A percentile compares a stretch with the other conserved stretches of the same genome.
phyloP scores from a whole-genome alignment of 2,113 vertebrate species.

The Dolichotis patagonum region DNA sequence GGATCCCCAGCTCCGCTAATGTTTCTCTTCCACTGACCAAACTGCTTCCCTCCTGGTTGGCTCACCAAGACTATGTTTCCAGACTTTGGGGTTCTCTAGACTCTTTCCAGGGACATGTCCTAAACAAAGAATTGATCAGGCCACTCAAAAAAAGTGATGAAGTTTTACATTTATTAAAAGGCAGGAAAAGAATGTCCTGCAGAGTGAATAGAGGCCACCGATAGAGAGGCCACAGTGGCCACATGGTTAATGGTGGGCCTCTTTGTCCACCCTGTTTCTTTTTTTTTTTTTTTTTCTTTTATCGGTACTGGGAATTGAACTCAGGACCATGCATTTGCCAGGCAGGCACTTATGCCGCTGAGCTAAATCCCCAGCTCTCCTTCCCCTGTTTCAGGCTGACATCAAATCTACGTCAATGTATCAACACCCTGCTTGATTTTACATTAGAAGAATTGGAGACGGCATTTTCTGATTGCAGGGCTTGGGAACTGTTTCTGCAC shows the following conservation, averaged over 20 bases:
- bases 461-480: background rate
- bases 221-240: background rate
- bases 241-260: background rate
- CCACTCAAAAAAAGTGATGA: background rate
- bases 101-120: background rate
- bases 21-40: background rate
- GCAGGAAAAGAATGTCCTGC: background rate
- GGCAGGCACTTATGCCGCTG: too few relatives aligned
- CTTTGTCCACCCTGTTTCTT: background rate
- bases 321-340: too few relatives aligned
- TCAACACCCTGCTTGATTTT: background rate
- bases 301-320: too few relatives aligned
- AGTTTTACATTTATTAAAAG: background rate
- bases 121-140: background rate
- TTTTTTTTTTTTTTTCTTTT: too few relatives aligned
- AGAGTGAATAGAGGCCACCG: too few relatives aligned
- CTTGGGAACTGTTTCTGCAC: background rate
- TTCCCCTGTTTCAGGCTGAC: background rate
- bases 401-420: background rate
- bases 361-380: too few relatives aligned
- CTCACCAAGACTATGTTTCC: background rate
- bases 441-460: background rate
- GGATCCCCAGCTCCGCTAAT: background rate
- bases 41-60: background rate
- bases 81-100: background rate